Evolutionary conservation across 2,113 vertebrate genomes (phyloP).

Genomic region (Thalassoma bifasciatum): DNA sequence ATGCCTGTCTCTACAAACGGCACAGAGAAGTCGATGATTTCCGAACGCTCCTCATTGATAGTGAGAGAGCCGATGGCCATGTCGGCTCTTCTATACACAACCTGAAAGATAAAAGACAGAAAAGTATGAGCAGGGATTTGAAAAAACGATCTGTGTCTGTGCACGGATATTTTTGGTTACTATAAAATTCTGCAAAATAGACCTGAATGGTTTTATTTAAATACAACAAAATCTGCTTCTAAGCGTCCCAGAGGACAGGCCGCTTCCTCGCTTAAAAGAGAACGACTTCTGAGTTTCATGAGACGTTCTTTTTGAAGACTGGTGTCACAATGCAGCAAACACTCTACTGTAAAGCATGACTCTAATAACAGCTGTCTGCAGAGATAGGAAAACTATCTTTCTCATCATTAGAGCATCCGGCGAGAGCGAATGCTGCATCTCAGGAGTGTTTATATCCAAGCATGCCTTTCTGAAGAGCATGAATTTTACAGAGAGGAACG

Average conservation of each 20-base stretch:
- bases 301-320: conserved; percentile 19
- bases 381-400: conserved; percentile 31
- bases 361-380: conserved; percentile 24
- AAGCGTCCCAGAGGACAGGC: conserved; percentile 8
- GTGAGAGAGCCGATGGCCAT: conserved; percentile 99
- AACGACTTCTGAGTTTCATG: conserved; percentile 39
- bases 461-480: conserved; percentile 28
- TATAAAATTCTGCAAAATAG: conserved; percentile 13
- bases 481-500: conserved; percentile 13
- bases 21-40: conserved; percentile 97
- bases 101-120: conserved; percentile 78
- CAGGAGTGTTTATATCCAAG: conserved; percentile 11
- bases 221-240: conserved; percentile 22
- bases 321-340: conserved; percentile 19
- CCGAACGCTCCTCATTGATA: conserved; percentile 97
- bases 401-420: conserved; percentile 28
- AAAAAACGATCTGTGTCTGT: neutral
- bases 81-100: conserved; percentile 95
- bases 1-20: conserved; percentile 99
- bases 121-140: neutral
- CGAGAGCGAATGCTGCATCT: conserved; percentile 17
- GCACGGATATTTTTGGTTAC: neutral
- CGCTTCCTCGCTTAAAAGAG: conserved; percentile 6
- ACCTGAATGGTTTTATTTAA: conserved; percentile 11
- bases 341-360: neutral